Base-by-base conservation (phyloP, 2,113 vertebrate species). In the Megaceryle torquata region DNA sequence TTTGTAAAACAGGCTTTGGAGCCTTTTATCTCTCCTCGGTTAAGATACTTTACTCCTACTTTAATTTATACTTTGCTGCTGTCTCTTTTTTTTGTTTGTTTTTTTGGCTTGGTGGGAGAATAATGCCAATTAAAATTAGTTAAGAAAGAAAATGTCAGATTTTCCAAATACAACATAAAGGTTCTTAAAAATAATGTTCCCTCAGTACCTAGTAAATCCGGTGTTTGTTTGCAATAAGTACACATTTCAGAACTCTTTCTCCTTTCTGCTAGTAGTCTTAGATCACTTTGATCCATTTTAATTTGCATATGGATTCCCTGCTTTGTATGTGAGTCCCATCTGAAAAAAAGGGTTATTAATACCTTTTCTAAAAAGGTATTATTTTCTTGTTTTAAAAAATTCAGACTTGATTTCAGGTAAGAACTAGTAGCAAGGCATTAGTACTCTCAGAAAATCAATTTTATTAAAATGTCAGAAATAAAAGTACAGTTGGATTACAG, bases 121-220 rank as follows among this genome's bases (percentile, higher is more conserved):
- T 70, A 91, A 71, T 56, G 71, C 91, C 75, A 89, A 92, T 96
- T 92, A 89, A 96, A 97, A 93, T 93, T 79, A 92, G 56, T 85
- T 91, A 80, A 91, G 71, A 91, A 75, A 94, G 74, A 92, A 95
- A 96, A 95, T 71, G 51, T 83, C 67, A 56, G 10, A 28, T 92
- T 96, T 96, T 92, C 77, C 88, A 92, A 95, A 70, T 54, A 48
- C 75, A 78, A 53, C 5, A 43, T 91, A 83, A 89, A 90, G 82
- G 65, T 92, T 93, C 60, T 92, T 89, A 2, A 91, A 97, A 93
- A 86, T 35, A 56, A 10, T 35, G 48, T 86, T 93, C 41, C n/a
- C 61, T 83, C 56, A 16, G 18, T 89, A 94, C 50, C 84, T 77
- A 63, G 48, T 37, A 96, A 96, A 92, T 60, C 15, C 56, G 74